These are phyloP conservation scores for Chymomyza amoena DNA, from an alignment of 2,888 invertebrate genomes.

Conservation along the genomic window DNA sequence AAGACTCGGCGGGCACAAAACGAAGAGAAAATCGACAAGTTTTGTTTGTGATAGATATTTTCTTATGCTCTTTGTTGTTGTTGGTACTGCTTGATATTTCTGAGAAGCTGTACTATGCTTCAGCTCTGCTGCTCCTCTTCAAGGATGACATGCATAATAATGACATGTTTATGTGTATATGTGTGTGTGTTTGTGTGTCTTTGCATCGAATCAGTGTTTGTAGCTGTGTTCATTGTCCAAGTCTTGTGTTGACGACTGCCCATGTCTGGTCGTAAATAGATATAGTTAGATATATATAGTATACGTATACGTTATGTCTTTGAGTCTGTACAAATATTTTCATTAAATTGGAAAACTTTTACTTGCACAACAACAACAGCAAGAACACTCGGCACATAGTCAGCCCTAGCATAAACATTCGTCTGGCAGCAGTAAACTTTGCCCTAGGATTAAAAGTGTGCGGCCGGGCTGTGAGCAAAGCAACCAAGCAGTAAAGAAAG, in stretches of 20 bases:
- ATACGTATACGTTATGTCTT: slow-evolving; percentile 7
- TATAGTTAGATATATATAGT: background rate
- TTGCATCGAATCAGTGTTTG: slow-evolving; percentile 8
- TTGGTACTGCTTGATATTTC: background rate
- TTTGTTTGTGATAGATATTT: slow-evolving; percentile 20
- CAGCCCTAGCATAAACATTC: slow-evolving; percentile 17
- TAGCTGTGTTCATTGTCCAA: background rate
- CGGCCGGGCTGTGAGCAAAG: slow-evolving; percentile 2
- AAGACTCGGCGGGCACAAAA: background rate
- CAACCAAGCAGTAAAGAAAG: slow-evolving; percentile 7
- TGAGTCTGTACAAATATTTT: slow-evolving; percentile 51
- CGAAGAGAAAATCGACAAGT: slow-evolving; percentile 17
- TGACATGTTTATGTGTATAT: slow-evolving; percentile 36
- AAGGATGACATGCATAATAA: slow-evolving; percentile 57
- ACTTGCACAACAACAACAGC: background rate
- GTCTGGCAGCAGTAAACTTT: slow-evolving; percentile 35
- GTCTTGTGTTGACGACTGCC: background rate
- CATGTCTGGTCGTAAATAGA: background rate
- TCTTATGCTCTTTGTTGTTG: slow-evolving; percentile 3
- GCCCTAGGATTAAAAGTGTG: slow-evolving; percentile 24
- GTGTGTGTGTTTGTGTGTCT: slow-evolving; percentile 11
- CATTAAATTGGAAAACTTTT: slow-evolving; percentile 61
- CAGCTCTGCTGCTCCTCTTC: slow-evolving; percentile 10
- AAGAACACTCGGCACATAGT: background rate
- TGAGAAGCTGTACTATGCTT: slow-evolving; percentile 2